These are phyloP conservation scores for Neosalanx taihuensis DNA, from an alignment of 2,797 vertebrate genomes.

Conservation along the genomic window DNA sequence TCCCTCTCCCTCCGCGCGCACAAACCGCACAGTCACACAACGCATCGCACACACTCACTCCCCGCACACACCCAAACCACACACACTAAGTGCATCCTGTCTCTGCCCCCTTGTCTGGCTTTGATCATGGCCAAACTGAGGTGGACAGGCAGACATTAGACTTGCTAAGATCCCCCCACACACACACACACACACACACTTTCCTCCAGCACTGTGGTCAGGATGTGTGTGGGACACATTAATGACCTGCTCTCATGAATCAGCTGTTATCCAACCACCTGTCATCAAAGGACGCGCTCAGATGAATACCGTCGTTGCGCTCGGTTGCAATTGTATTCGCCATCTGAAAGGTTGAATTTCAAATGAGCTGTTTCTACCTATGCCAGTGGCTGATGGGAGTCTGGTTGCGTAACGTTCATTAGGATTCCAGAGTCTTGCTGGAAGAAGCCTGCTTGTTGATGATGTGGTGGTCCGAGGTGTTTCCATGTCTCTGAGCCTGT, in stretches of 20 bases:
- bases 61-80: no score
- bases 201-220: neutral
- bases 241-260: neutral
- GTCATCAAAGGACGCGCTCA: neutral
- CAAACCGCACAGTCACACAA: neutral
- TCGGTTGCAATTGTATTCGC: neutral
- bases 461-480: neutral
- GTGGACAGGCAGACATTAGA: slow-evolving; percentile 33
- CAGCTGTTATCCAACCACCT: neutral
- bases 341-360: neutral
- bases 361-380: no score
- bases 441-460: no score
- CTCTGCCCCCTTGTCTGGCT: neutral
- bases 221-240: neutral
- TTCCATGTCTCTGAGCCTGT: neutral
- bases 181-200: no score
- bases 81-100: slow-evolving; percentile 8
- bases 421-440: neutral
- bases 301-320: neutral
- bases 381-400: no score
- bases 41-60: no score
- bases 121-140: slow-evolving; percentile 3
- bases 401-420: neutral
- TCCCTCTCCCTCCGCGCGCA: slow-evolving; percentile 9
- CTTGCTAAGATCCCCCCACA: slow-evolving; percentile 53